Evolutionary conservation across 2,113 vertebrate species (phyloP).

Genomic region (Uria lomvia): DNA sequence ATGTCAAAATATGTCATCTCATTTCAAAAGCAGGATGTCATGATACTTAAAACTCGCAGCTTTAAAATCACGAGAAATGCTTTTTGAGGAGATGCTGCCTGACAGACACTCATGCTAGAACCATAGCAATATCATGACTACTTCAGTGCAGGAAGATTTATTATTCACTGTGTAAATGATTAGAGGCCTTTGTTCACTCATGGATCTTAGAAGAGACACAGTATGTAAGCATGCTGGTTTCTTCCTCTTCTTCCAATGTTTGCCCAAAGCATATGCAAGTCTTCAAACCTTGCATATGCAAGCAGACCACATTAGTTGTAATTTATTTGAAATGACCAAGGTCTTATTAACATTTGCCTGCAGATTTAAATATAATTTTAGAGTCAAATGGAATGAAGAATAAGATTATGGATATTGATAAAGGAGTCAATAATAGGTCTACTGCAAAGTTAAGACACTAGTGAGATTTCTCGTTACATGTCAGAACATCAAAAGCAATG

Average conservation of each 20-base stretch:
- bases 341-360: neutral
- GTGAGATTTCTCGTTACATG: neutral
- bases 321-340: neutral
- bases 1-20: constrained; percentile 48
- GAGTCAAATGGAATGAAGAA: neutral
- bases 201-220: neutral
- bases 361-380: neutral
- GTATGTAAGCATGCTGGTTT: neutral
- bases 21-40: constrained; percentile 9
- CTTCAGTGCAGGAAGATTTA: neutral
- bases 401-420: neutral
- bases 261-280: neutral
- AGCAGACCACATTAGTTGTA: neutral
- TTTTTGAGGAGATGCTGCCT: neutral
- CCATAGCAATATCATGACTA: neutral
- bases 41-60: constrained; percentile 12
- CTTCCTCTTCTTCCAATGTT: neutral
- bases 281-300: neutral
- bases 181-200: neutral
- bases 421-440: neutral
- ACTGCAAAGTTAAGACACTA: neutral
- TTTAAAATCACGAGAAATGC: neutral
- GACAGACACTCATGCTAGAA: neutral
- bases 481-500: neutral
- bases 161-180: neutral